Percentiles rank a stretch among this genome's conserved stretches.
Evolutionary conservation across 2,888 invertebrate genomes (phyloP).

Genomic region (Sminthurinus aureus): DNA sequence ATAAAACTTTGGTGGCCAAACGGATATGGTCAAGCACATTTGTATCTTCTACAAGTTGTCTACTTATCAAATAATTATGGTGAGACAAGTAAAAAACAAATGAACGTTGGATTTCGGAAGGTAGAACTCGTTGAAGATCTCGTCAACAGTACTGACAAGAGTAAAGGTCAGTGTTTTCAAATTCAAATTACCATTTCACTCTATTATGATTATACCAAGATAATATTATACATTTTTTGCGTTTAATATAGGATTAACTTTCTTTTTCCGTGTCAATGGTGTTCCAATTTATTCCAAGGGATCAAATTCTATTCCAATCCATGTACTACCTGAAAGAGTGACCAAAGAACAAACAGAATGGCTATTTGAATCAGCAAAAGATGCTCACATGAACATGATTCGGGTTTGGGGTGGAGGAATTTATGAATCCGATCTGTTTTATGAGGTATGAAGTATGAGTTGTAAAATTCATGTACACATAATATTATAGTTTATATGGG

Average conservation of each 20-base stretch:
- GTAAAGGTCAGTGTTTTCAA: not conserved
- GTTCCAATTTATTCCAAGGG: constrained; percentile 68
- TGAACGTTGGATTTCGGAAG: constrained; percentile 84
- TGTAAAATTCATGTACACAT: too few species aligned
- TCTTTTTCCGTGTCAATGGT: constrained; percentile 63
- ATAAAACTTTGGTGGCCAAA: constrained; percentile 93
- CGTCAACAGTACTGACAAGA: constrained; percentile 61
- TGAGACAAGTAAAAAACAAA: constrained; percentile 35
- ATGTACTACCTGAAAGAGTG: constrained; percentile 64
- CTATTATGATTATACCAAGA: too few species aligned
- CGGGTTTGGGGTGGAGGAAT: constrained; percentile 69
- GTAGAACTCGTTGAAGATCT: constrained; percentile 81
- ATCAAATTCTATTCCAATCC: constrained; percentile 67
- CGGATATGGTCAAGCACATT: constrained; percentile 78
- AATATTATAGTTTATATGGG: too few species aligned
- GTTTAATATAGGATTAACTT: too few species aligned
- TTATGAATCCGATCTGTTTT: constrained; percentile 66
- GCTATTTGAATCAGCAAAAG: constrained; percentile 63
- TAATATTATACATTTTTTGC: too few species aligned
- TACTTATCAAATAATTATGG: constrained; percentile 73
- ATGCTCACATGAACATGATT: constrained; percentile 67
- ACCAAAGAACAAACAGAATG: constrained; percentile 62
- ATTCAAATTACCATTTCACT: too few species aligned
- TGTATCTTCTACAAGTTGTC: too few species aligned
- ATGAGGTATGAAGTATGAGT: constrained; percentile 17